Evolutionary conservation across 2,888 invertebrate species (phyloP).

Genomic region (Heteropelma amictum): DNA sequence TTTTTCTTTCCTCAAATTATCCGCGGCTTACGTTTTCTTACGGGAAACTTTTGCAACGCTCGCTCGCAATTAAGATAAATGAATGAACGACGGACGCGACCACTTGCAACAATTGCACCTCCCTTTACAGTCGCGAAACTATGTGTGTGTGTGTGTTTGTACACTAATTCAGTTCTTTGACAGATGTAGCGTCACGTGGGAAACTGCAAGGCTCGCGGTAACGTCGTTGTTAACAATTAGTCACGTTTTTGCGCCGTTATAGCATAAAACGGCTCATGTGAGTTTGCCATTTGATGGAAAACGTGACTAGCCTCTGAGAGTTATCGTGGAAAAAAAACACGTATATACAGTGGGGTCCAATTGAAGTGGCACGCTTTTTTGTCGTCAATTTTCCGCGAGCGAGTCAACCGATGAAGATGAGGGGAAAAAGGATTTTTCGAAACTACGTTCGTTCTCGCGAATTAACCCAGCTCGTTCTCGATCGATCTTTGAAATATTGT

Average conservation of each 20-base stretch:
- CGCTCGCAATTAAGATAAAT: conserved; percentile 44
- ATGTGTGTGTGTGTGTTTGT: not conserved
- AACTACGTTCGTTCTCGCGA: no score
- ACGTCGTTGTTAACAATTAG: conserved; percentile 46
- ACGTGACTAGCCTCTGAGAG: no score
- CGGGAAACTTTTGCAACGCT: conserved; percentile 7
- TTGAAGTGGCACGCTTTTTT: no score
- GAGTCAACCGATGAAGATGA: no score
- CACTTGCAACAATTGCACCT: conserved; percentile 48
- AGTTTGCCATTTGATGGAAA: conserved; percentile 38
- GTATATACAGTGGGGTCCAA: no score
- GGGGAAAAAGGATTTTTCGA: no score
- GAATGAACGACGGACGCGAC: conserved; percentile 39
- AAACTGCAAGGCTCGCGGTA: conserved; percentile 32
- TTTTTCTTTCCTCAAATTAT: not conserved
- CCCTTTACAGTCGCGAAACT: conserved; percentile 30
- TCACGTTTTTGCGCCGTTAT: conserved; percentile 49
- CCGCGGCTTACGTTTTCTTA: not conserved
- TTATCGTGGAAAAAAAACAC: not conserved
- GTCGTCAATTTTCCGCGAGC: no score
- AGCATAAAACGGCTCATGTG: conserved; percentile 12
- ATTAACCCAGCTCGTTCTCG: no score
- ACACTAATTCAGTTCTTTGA: conserved; percentile 5
- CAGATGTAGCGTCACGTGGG: conserved; percentile 20
- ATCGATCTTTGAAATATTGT: no score